Evolutionary conservation across 2,888 invertebrate species (phyloP), one percentile per base, ranked within the genome.

Genomic region (Volucella bombylans): DNA sequence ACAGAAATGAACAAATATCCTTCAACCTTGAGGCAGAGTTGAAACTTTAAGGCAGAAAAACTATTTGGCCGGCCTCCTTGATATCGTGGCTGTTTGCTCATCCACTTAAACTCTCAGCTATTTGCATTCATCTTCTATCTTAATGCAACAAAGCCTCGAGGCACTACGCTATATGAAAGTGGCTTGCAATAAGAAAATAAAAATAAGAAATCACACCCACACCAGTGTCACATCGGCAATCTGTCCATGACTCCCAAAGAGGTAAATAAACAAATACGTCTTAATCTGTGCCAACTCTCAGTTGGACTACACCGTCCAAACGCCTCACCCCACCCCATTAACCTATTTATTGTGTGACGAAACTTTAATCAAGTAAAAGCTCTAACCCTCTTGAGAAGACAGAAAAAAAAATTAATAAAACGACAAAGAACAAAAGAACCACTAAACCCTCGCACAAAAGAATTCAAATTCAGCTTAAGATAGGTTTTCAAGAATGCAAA

Each of bases 361-460:
- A 83, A 83, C 83, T 83, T 80, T 80, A 80, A 80, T 83, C 65
- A 83, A 83, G 39, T 69, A 64, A 83, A 83, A 83, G 83, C 80
- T 83, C 59, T 68, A 38, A 62, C 67, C 68, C 61, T 57, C 68
- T 77, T 57, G 52, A 59, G 65, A 14, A 41, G 50, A 49, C 59
- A 49, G 41, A 8, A 47, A 52, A 67, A 61, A 43, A 31, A 39
- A 23, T 23, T 0, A 23, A 23, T 23, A 23, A 23, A 23, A 23
- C 18, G 18, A 23, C 18, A 23, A 23, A 23, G 18, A 39, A 45
- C 43, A 45, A 78, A 71, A 59, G 43, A 31, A 47, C 68, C 45
- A 43, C 64, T 45, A 12, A 64, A 38, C 49, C 11, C 47, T 69
- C 31, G 6, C 31, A 31, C 80, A 80, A 74, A 79, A 69, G 65